Percentiles rank a stretch among this genome's conserved stretches.
Evolutionary conservation across 2,888 invertebrate species (phyloP).

Genomic region (Caenorhabditis sp.): DNA sequence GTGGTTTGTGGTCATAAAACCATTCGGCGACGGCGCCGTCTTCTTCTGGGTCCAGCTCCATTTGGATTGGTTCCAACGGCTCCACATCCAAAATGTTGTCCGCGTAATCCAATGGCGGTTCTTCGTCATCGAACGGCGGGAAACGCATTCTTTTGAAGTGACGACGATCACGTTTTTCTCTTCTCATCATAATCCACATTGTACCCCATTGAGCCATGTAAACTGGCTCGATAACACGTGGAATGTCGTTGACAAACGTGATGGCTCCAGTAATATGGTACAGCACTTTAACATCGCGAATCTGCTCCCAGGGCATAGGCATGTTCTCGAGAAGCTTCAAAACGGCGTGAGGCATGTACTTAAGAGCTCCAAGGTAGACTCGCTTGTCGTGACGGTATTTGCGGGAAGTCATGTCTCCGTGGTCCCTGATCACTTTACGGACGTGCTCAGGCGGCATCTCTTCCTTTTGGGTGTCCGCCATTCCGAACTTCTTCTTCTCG

Average conservation of each 20-base stretch:
- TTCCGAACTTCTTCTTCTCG: constrained; percentile 98
- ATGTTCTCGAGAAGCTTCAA: constrained; percentile 98
- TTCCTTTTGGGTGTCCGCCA: constrained; percentile 98
- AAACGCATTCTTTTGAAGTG: constrained; percentile 99
- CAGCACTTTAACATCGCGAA: constrained; percentile 93
- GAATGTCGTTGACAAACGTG: constrained; percentile 99
- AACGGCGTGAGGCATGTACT: constrained; percentile 99
- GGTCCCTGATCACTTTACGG: constrained; percentile 97
- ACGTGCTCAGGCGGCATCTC: constrained; percentile 99
- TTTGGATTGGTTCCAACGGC: constrained; percentile 94
- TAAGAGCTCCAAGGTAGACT: constrained; percentile 96
- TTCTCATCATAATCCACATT: constrained; percentile 99
- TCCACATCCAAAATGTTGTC: constrained; percentile 99
- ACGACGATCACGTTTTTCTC: constrained; percentile 95
- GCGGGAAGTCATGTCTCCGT: constrained; percentile 99
- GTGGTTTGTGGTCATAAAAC: constrained; percentile 98
- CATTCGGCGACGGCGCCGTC: constrained; percentile 86
- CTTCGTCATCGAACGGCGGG: constrained; percentile 99
- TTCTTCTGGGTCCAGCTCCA: constrained; percentile 95
- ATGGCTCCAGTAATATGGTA: constrained; percentile 99
- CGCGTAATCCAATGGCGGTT: constrained; percentile 98
- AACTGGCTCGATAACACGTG: constrained; percentile 98
- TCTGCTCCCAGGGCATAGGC: constrained; percentile 99
- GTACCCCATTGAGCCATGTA: constrained; percentile 99
- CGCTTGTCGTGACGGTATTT: constrained; percentile 99